phyloP scores from a whole-genome alignment of 2,113 vertebrate genomes.

The Tetrax tetrax region DNA sequence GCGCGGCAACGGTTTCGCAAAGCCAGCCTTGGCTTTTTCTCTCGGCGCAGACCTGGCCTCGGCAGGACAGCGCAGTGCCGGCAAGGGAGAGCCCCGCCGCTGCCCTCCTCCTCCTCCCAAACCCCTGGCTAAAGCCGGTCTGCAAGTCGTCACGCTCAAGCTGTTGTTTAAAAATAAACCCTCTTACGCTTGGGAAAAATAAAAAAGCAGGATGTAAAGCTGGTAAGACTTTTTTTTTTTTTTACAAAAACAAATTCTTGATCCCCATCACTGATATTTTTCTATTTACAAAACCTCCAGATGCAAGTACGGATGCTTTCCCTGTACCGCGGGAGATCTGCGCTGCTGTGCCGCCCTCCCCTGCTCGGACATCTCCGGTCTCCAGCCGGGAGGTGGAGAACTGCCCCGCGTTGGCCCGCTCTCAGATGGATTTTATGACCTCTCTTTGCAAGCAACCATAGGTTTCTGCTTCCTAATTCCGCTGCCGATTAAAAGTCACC shows the following conservation, averaged over 20 bases:
- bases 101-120: neutral
- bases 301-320: neutral
- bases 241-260: neutral
- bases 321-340: neutral
- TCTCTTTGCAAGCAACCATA: neutral
- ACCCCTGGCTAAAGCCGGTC: neutral
- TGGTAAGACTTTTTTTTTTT: neutral
- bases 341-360: neutral
- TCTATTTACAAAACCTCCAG: constrained; percentile 52
- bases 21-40: neutral
- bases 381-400: neutral
- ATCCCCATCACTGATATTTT: constrained; percentile 49
- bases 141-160: neutral
- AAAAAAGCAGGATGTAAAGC: neutral
- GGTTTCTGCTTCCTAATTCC: neutral
- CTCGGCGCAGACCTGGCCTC: rapidly evolving
- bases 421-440: neutral
- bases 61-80: neutral
- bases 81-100: neutral
- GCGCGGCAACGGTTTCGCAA: neutral
- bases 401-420: neutral
- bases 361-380: neutral
- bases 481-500: neutral
- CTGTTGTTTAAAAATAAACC: neutral
- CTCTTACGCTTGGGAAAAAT: neutral